phyloP scores from a whole-genome alignment of 1,140 invertebrate genomes.

The Trinorchestia longiramus region DNA sequence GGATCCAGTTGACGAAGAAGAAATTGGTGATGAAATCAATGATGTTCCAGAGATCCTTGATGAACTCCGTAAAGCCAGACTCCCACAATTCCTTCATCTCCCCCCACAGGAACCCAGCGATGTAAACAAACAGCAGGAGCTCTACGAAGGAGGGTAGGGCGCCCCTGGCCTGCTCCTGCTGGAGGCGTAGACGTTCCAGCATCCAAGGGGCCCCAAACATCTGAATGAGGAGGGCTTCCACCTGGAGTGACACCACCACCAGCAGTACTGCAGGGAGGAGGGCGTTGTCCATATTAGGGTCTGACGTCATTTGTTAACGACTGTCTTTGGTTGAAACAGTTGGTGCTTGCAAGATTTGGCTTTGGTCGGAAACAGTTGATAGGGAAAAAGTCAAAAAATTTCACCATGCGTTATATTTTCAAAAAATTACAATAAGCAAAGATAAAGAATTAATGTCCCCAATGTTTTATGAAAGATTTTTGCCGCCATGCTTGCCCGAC shows the following conservation, averaged over 20 bases:
- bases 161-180: constrained; percentile 84
- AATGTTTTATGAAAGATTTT: no score
- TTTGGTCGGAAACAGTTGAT: no score
- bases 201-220: constrained; percentile 83
- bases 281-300: no score
- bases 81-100: constrained; percentile 90
- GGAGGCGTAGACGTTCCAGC: constrained; percentile 77
- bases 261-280: constrained; percentile 76
- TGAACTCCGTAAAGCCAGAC: constrained; percentile 88
- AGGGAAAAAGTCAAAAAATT: no score
- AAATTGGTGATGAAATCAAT: constrained; percentile 95
- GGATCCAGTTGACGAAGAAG: constrained; percentile 93
- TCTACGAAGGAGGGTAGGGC: constrained; percentile 88
- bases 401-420: no score
- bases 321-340: no score
- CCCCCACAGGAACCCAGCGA: constrained; percentile 82
- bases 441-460: no score
- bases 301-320: no score
- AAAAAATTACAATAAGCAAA: no score
- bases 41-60: constrained; percentile 96
- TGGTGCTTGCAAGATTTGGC: no score
- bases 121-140: constrained; percentile 78
- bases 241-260: constrained; percentile 84
- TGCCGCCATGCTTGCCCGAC: no score
- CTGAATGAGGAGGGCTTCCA: constrained; percentile 83